These are phyloP conservation scores for Chelon labrosus DNA, from an alignment of 2,797 vertebrate genomes.

Conservation along the genomic window DNA sequence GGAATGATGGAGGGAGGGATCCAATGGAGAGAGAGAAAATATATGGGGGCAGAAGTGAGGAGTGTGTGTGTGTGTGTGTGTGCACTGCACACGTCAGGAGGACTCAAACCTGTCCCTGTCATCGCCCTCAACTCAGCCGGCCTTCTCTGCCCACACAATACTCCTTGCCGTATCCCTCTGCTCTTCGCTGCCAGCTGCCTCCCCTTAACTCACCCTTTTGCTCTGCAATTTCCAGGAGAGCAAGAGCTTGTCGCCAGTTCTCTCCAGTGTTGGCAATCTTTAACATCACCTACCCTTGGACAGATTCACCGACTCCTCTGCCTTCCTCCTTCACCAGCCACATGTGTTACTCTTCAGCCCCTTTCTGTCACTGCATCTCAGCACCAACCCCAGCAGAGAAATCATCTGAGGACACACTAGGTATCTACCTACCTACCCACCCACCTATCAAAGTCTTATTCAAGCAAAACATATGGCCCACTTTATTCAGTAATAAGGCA, in stretches of 20 bases:
- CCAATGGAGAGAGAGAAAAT: constrained; percentile 48
- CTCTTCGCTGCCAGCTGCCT: constrained; percentile 14
- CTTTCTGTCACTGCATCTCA: background rate
- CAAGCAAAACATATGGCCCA: too few relatives aligned
- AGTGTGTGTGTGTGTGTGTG: constrained; percentile 65
- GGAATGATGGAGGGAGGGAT: constrained; percentile 59
- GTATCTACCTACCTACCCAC: background rate
- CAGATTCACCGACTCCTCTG: background rate
- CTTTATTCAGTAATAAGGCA: too few relatives aligned
- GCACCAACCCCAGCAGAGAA: background rate
- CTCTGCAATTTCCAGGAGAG: constrained; percentile 11
- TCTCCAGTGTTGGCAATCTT: background rate
- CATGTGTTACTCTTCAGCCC: too few relatives aligned
- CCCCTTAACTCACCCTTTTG: constrained; percentile 17
- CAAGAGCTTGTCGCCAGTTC: constrained; percentile 8
- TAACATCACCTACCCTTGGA: background rate
- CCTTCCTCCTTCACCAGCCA: background rate
- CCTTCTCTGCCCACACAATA: constrained; percentile 61
- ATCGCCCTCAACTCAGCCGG: constrained; percentile 55
- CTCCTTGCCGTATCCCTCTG: constrained; percentile 19
- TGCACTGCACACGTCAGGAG: constrained; percentile 68
- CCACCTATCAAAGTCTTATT: background rate
- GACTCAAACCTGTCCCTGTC: constrained; percentile 67
- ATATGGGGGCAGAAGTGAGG: constrained; percentile 55
- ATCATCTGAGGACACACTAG: constrained; percentile 17